Evolutionary conservation across 2,888 invertebrate genomes (phyloP).

Genomic region (Protophormia terraenovae): DNA sequence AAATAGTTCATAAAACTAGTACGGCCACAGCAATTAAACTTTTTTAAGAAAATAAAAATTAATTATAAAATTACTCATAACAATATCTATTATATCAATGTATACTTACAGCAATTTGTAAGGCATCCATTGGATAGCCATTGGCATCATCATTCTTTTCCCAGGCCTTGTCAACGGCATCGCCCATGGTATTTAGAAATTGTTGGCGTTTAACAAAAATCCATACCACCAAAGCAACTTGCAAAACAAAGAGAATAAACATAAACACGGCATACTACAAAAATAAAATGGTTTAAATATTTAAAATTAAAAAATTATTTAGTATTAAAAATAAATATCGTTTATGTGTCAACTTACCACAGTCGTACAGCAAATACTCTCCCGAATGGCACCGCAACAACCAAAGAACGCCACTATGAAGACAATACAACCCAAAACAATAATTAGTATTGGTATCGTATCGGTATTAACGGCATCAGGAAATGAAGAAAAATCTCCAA

Average conservation of each 20-base stretch:
- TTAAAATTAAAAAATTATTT: neutral
- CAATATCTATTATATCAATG: neutral
- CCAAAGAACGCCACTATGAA: conserved; percentile 94
- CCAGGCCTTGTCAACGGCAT: conserved; percentile 82
- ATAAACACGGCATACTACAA: conserved; percentile 87
- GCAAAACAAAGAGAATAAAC: conserved; percentile 86
- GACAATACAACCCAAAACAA: conserved; percentile 86
- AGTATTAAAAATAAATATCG: neutral
- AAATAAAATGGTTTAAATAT: neutral
- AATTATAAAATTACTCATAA: neutral
- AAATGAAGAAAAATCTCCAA: conserved; percentile 82
- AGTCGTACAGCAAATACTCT: conserved; percentile 92
- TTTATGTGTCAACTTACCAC: conserved; percentile 86
- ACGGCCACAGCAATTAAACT: conserved; percentile 78
- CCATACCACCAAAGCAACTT: conserved; percentile 87
- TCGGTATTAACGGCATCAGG: conserved; percentile 82
- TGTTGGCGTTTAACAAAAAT: conserved; percentile 85
- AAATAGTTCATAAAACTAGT: conserved; percentile 70
- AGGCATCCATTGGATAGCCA: conserved; percentile 75
- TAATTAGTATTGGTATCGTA: conserved; percentile 85
- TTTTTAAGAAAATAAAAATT: neutral
- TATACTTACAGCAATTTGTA: conserved; percentile 76
- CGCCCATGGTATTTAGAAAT: conserved; percentile 82
- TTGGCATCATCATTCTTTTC: conserved; percentile 70
- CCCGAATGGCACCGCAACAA: conserved; percentile 93